These are phyloP conservation scores for Patella ulyssiponensis DNA, from an alignment of 2,888 invertebrate species.

Conservation along the genomic window DNA sequence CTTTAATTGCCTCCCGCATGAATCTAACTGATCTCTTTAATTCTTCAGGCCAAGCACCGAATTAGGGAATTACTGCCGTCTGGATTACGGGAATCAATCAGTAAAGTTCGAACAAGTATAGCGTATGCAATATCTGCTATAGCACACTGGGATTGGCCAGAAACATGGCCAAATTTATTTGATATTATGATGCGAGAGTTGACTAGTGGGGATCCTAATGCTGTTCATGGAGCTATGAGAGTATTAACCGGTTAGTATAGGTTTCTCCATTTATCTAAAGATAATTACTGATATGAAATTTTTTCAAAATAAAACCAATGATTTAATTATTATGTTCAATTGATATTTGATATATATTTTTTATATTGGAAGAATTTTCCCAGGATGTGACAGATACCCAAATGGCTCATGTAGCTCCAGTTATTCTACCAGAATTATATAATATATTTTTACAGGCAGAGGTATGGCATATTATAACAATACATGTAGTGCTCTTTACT, in stretches of 20 bases:
- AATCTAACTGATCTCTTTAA: too few relatives aligned
- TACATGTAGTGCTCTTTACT: too few relatives aligned
- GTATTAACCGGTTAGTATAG: constrained; percentile 75
- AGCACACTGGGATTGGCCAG: constrained; percentile 83
- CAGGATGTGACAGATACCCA: constrained; percentile 79
- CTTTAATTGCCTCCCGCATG: too few relatives aligned
- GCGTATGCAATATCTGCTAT: constrained; percentile 82
- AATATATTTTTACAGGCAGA: constrained; percentile 79
- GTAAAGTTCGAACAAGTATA: constrained; percentile 80
- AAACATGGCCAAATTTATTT: constrained; percentile 81
- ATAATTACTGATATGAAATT: too few relatives aligned
- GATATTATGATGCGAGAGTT: constrained; percentile 79
- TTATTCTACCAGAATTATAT: constrained; percentile 81
- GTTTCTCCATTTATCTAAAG: too few relatives aligned
- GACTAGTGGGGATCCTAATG: constrained; percentile 74
- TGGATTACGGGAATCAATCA: constrained; percentile 79
- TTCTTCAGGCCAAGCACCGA: constrained; percentile 75
- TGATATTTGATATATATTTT: neutral
- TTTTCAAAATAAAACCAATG: neutral
- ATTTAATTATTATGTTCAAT: neutral
- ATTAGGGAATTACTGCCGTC: constrained; percentile 79
- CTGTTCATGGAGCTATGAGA: constrained; percentile 82
- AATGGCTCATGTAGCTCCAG: constrained; percentile 79
- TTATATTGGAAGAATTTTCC: constrained; percentile 76
- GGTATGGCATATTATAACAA: constrained; percentile 63